Percentiles rank a stretch among this genome's conserved stretches.
Evolutionary conservation across 2,797 vertebrate genomes (phyloP).

Genomic region (Brachymystax lenok): DNA sequence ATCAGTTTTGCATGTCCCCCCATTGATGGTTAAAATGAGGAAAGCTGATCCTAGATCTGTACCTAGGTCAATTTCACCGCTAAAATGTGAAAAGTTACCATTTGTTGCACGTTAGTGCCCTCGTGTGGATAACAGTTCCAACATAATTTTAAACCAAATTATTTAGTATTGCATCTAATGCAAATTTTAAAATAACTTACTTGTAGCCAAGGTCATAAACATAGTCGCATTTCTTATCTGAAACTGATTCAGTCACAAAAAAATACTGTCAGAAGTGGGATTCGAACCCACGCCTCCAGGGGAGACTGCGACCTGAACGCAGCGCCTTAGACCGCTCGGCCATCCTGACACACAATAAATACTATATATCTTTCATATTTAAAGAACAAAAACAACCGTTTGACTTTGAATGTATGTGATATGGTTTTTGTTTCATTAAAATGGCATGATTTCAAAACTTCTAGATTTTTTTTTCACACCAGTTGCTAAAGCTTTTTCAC

Average conservation of each 20-base stretch:
- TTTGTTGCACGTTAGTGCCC: not conserved
- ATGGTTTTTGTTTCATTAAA: too few relatives aligned
- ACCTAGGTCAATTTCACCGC: not conserved
- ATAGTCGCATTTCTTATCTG: not conserved
- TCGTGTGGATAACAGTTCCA: not conserved
- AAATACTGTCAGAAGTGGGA: slow-evolving; percentile 64
- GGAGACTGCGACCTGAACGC: slow-evolving; percentile 74
- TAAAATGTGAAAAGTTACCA: not conserved
- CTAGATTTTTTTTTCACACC: too few relatives aligned
- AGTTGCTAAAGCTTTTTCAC: too few relatives aligned
- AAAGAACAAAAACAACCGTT: not conserved
- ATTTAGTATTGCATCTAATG: too few relatives aligned
- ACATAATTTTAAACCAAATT: too few relatives aligned
- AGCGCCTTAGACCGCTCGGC: slow-evolving; percentile 72
- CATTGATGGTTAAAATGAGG: not conserved
- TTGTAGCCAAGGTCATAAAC: not conserved
- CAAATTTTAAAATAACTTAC: not conserved
- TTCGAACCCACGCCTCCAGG: slow-evolving; percentile 74
- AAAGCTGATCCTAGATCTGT: not conserved
- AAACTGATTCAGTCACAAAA: slow-evolving; percentile 5
- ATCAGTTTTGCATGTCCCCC: not conserved
- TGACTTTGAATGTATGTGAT: not conserved
- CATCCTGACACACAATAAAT: slow-evolving; percentile 55
- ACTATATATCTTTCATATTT: not conserved
- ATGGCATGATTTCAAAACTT: too few relatives aligned